These are phyloP conservation scores for Meriones unguiculatus DNA, from an alignment of 2,113 vertebrate genomes.

Conservation along the genomic window DNA sequence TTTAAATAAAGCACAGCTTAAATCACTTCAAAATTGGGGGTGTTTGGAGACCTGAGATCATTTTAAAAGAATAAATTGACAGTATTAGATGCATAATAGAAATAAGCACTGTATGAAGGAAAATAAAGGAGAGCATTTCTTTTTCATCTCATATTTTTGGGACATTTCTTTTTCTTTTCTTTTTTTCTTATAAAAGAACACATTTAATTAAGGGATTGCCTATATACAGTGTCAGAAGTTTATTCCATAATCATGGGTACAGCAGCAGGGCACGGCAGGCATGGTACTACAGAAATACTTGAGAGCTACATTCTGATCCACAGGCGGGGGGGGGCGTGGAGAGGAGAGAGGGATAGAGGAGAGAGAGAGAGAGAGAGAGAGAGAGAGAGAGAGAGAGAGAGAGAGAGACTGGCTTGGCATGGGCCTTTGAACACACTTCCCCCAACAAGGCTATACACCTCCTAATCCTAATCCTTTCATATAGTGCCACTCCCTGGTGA, in stretches of 20 bases:
- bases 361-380: too few relatives aligned
- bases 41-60: not conserved
- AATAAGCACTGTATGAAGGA: not conserved
- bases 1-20: not conserved
- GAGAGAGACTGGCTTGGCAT: not conserved
- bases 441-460: not conserved
- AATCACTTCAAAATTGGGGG: not conserved
- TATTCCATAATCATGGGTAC: not conserved
- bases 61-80: not conserved
- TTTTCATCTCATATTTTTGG: not conserved
- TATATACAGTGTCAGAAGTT: not conserved
- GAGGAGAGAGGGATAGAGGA: not conserved
- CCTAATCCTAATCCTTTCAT: not conserved
- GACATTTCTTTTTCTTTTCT: not conserved
- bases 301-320: too few relatives aligned
- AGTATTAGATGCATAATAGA: not conserved
- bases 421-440: not conserved
- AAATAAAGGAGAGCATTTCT: not conserved
- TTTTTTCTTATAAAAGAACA: too few relatives aligned
- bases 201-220: too few relatives aligned
- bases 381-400: too few relatives aligned
- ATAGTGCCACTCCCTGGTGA: too few relatives aligned
- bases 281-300: too few relatives aligned
- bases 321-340: too few relatives aligned
- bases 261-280: not conserved